Evolutionary conservation across 2,797 vertebrate species (phyloP), one percentile per base, ranked within the genome.

Genomic region (Champsocephalus gunnari): DNA sequence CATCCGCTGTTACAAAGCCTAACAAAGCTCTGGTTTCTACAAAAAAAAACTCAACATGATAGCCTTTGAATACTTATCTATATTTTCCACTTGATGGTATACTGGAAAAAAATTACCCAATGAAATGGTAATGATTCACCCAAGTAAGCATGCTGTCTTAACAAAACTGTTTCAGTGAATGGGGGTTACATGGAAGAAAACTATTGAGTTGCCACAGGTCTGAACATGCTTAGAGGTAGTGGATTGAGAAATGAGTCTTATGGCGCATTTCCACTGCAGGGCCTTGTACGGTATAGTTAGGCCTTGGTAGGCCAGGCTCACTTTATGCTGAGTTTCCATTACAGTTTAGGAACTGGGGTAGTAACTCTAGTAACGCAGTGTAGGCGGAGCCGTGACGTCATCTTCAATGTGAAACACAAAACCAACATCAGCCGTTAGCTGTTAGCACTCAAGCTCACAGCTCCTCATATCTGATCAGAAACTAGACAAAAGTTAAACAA

Each of bases 121-220:
- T 73, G 82, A 47, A 80, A 79, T 84, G 80, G 28, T 28, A 66
- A 63, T 89, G 82, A 88, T 80, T 88, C 83, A 90, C 68, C 34
- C 34, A 17, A 28, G 60, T 50, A 81, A 55, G 74, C 51, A 75
- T 53, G 72, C 73, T 54, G 59, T 66, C 50, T 70, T 70, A 73
- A 74, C 66, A 16, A 34, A 63, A 65, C 50, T 60, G 66, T 82
- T 70, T 51, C 45, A 55, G 10, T 73, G 66, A 83, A 77, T 21
- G 54, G 47, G 62, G 38, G 61, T 62, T 66, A 73, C 13, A 58
- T 24, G 43, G 56, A 78, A 17, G 38, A 78, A 60, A 72, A 47
- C 28, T 28, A 16, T 55, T 68, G 28, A 66, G 68, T 75, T 19
- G 5, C 61, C 71, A 63, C 16, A 72, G 66, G 75, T 45, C 68